Evolutionary conservation across 2,888 invertebrate genomes (phyloP).

Genomic region (Candidula unifasciata): DNA sequence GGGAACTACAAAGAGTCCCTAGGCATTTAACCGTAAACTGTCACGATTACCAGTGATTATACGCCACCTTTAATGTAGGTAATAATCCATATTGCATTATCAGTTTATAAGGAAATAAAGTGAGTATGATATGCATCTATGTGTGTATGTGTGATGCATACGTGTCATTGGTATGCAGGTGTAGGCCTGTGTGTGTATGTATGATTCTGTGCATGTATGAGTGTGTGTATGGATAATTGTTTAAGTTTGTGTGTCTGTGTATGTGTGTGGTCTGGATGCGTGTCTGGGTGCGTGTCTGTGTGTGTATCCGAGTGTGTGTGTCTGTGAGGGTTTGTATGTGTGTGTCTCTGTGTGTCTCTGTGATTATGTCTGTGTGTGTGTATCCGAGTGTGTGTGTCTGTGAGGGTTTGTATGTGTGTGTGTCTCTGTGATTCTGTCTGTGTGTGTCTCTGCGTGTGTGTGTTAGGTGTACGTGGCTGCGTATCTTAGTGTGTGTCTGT

Average conservation of each 20-base stretch:
- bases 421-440: not conserved
- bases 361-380: not conserved
- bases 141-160: too few species aligned
- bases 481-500: not conserved
- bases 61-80: too few species aligned
- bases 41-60: too few species aligned
- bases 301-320: not conserved
- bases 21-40: not conserved
- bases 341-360: not conserved
- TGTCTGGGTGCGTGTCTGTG: not conserved
- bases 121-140: too few species aligned
- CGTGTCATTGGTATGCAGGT: not conserved
- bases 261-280: not conserved
- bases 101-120: too few species aligned
- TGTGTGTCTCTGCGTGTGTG: not conserved
- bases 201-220: conserved; percentile 1
- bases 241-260: not conserved
- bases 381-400: not conserved
- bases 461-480: not conserved
- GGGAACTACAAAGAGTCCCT: too few species aligned
- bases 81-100: too few species aligned
- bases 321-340: not conserved
- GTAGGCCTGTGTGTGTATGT: not conserved
- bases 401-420: not conserved
- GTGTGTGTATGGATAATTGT: conserved; percentile 32